These are phyloP conservation scores for Heliothis subflexa DNA, from an alignment of 1,140 invertebrate species.

Conservation along the genomic window DNA sequence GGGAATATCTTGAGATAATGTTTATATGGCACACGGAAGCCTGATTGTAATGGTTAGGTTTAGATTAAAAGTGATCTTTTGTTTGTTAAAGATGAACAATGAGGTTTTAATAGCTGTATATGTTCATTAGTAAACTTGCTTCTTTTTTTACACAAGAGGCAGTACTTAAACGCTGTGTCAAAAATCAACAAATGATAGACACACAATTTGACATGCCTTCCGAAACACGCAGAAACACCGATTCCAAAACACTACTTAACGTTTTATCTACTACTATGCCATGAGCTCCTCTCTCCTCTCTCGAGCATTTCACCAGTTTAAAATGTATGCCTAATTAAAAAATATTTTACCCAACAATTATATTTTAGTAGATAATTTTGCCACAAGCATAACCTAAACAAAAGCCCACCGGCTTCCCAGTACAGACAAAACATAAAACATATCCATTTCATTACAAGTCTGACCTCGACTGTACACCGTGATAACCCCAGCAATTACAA, in stretches of 20 bases:
- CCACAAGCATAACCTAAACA: neutral
- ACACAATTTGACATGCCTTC: too few species aligned
- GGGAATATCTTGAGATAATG: conserved; percentile 35
- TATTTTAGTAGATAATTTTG: too few species aligned
- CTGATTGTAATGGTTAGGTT: conserved; percentile 23
- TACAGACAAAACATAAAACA: conserved; percentile 24
- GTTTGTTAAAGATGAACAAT: conserved; percentile 13
- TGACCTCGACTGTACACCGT: conserved; percentile 6
- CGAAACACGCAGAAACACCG: too few species aligned
- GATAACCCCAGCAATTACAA: conserved; percentile 42
- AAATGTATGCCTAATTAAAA: too few species aligned
- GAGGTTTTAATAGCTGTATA: neutral
- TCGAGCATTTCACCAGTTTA: too few species aligned
- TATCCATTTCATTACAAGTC: conserved; percentile 28
- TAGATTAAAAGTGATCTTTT: conserved; percentile 31
- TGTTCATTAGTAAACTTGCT: neutral
- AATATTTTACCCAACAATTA: neutral
- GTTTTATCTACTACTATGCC: too few species aligned
- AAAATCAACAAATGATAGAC: neutral
- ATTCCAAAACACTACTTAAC: too few species aligned
- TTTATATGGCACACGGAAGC: conserved; percentile 43
- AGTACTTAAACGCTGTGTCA: neutral
- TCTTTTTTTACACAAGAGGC: too few species aligned
- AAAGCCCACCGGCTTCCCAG: neutral
- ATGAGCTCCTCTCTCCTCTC: too few species aligned